These are phyloP conservation scores for Hanleya hanleyi DNA, from an alignment of 2,888 invertebrate species.

Conservation along the genomic window DNA sequence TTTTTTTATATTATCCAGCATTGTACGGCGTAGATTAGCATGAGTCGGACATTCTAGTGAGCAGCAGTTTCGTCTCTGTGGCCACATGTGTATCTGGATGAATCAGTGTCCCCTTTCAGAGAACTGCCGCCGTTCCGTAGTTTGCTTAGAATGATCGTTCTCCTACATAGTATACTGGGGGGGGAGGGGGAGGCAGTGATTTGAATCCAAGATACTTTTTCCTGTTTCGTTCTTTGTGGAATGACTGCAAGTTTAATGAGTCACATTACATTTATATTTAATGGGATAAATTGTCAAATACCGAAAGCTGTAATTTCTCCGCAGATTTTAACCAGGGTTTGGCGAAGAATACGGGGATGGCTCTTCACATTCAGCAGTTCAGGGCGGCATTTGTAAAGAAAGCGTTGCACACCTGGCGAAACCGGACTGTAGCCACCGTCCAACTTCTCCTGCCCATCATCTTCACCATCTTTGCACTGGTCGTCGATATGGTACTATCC, in stretches of 20 bases:
- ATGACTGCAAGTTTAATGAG: not conserved
- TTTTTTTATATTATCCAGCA: no score
- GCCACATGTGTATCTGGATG: no score
- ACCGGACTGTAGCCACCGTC: conserved; percentile 77
- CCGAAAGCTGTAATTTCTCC: conserved; percentile 9
- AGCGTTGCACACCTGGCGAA: conserved; percentile 79
- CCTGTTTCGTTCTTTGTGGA: no score
- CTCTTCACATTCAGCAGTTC: conserved; percentile 78
- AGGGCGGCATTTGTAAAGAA: conserved; percentile 81
- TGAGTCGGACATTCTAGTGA: no score
- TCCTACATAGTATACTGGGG: no score
- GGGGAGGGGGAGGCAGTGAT: no score
- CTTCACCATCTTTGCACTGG: conserved; percentile 79
- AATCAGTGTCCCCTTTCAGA: no score
- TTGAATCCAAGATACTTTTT: no score
- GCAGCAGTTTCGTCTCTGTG: no score
- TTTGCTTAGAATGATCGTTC: no score
- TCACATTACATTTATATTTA: not conserved
- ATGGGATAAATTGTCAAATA: not conserved
- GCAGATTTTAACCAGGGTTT: conserved; percentile 53
- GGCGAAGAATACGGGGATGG: conserved; percentile 60
- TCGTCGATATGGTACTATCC: conserved; percentile 75
- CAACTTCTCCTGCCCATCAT: conserved; percentile 81
- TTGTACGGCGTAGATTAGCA: no score
- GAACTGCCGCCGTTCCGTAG: no score